Conservation (phyloP, 2,888 invertebrate species). For the Cheilosia variabilis region DNA sequence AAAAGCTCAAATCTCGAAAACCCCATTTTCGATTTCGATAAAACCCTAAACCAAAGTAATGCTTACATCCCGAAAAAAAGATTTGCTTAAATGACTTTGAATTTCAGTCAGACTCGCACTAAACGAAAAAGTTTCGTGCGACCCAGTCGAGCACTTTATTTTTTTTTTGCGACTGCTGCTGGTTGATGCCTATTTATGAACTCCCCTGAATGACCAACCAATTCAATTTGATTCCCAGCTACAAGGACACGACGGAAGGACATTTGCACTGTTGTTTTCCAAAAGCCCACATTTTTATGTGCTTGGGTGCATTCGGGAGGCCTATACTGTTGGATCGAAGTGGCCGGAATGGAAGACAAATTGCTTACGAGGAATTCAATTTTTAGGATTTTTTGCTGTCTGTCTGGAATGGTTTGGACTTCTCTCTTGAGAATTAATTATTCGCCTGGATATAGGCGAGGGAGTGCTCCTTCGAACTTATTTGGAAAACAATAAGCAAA, state of each 20-base stretch:
- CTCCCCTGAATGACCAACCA: constrained; percentile 47
- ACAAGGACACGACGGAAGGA: constrained; percentile 22
- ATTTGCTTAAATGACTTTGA: too few relatives aligned
- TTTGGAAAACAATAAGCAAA: background rate
- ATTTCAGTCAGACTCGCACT: too few relatives aligned
- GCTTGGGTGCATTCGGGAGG: background rate
- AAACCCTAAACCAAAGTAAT: too few relatives aligned
- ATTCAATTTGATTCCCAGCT: constrained; percentile 55
- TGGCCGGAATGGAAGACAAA: background rate
- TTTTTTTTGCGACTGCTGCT: background rate
- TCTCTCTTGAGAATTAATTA: constrained; percentile 29
- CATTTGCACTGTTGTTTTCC: constrained; percentile 24
- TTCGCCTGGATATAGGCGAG: background rate
- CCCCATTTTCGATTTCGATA: too few relatives aligned
- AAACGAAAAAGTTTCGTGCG: too few relatives aligned
- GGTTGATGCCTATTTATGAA: background rate
- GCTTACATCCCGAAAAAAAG: too few relatives aligned
- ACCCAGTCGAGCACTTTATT: too few relatives aligned
- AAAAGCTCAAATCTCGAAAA: too few relatives aligned
- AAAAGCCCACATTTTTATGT: background rate
- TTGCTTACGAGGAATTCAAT: constrained; percentile 23
- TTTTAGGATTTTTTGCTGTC: constrained; percentile 20
- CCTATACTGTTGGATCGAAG: background rate
- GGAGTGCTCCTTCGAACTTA: background rate
- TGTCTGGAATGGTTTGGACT: constrained; percentile 5